Percentiles rank a stretch among this genome's conserved stretches.
These are phyloP conservation scores for Recurvirostra avosetta DNA, from an alignment of 2,113 vertebrate species.

Conservation along the genomic window DNA sequence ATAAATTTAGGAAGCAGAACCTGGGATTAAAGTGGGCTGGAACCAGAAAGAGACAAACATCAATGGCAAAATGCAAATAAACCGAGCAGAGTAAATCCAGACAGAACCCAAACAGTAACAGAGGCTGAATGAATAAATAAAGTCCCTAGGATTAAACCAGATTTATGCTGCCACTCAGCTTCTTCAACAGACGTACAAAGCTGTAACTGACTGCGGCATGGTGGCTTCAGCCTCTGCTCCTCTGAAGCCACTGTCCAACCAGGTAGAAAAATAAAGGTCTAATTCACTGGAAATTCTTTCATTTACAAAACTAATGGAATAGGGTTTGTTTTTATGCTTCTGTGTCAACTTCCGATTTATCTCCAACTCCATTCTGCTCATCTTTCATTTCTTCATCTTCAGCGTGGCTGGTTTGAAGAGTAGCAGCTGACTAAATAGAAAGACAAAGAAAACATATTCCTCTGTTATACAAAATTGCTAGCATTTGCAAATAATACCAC, in stretches of 20 bases:
- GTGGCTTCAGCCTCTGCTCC: conserved; percentile 57
- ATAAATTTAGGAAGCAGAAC: background rate
- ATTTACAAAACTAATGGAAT: conserved; percentile 78
- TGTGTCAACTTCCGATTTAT: conserved; percentile 67
- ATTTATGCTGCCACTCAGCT: conserved; percentile 52
- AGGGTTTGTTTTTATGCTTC: conserved; percentile 68
- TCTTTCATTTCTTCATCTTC: conserved; percentile 72
- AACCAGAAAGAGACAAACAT: background rate
- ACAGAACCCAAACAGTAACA: conserved; percentile 44
- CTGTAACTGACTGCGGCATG: conserved; percentile 35
- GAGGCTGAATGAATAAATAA: conserved; percentile 70
- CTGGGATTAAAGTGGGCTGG: background rate
- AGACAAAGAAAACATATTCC: background rate
- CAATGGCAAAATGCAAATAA: conserved; percentile 30
- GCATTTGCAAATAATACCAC: background rate
- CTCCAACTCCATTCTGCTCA: conserved; percentile 54
- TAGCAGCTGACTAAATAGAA: conserved; percentile 46
- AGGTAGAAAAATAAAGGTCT: conserved; percentile 85
- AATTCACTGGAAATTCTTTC: conserved; percentile 80
- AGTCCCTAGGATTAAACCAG: conserved; percentile 52
- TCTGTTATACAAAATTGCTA: background rate
- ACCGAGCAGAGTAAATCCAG: conserved; percentile 40
- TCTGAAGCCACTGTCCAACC: conserved; percentile 70
- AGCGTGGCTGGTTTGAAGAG: conserved; percentile 19
- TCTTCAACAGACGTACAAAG: conserved; percentile 36